A percentile compares a stretch with the other conserved stretches of the same genome.
These are phyloP conservation scores for Magallana nippona DNA, from an alignment of 2,888 invertebrate species.

Conservation along the genomic window DNA sequence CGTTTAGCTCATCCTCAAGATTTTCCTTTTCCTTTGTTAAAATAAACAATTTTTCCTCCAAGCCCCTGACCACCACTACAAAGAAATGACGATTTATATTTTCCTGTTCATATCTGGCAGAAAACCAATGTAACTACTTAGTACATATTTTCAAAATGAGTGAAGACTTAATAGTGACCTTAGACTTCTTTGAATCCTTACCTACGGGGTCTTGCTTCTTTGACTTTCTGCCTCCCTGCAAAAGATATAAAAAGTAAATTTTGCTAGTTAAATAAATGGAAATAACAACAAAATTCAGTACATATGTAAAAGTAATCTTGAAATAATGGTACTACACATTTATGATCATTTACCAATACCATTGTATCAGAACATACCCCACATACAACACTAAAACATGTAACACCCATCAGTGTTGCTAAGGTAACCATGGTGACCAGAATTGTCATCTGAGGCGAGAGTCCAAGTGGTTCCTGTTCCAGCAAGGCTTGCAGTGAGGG, in stretches of 20 bases:
- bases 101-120: neutral
- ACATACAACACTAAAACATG: constrained; percentile 60
- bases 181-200: neutral
- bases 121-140: neutral
- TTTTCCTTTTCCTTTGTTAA: constrained; percentile 75
- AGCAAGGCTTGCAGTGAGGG: constrained; percentile 67
- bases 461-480: constrained; percentile 71
- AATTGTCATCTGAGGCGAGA: constrained; percentile 69
- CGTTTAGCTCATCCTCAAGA: constrained; percentile 69
- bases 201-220: constrained; percentile 46
- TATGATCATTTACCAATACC: too few relatives aligned
- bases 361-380: constrained; percentile 54
- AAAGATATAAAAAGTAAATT: too few relatives aligned
- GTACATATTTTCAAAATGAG: too few relatives aligned
- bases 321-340: neutral
- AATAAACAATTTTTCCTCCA: constrained; percentile 73
- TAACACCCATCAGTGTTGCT: constrained; percentile 53
- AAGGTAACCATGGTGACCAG: constrained; percentile 61
- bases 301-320: neutral
- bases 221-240: constrained; percentile 34
- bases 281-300: too few relatives aligned
- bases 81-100: constrained; percentile 4
- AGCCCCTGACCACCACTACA: constrained; percentile 67
- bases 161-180: too few relatives aligned
- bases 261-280: too few relatives aligned